phyloP scores from a whole-genome alignment of 2,888 invertebrate species.

The Eilema sororculum region DNA sequence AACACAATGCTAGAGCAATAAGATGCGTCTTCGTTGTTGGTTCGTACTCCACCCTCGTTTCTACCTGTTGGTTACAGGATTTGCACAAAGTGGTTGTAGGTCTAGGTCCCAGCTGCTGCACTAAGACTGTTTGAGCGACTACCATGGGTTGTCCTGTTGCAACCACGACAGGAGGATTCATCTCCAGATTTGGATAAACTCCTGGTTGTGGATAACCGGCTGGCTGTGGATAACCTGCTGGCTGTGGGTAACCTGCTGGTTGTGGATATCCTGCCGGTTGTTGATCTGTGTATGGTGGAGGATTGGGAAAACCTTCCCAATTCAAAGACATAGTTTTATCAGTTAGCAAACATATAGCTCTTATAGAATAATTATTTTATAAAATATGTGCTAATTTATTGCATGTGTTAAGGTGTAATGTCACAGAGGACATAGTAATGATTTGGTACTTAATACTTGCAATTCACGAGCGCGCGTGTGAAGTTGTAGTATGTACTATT shows the following conservation, averaged over 20 bases:
- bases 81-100: constrained; percentile 70
- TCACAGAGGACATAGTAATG: no score
- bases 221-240: not conserved
- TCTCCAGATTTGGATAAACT: no score
- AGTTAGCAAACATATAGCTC: not conserved
- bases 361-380: not conserved
- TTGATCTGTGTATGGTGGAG: constrained; percentile 1
- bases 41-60: constrained; percentile 73
- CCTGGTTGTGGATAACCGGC: not conserved
- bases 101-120: constrained; percentile 59
- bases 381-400: not conserved
- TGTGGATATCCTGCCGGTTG: no score
- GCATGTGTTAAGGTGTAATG: not conserved
- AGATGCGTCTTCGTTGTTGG: constrained; percentile 84
- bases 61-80: constrained; percentile 76
- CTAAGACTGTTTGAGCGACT: constrained; percentile 23
- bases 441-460: no score
- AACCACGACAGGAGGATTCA: not conserved
- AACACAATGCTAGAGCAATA: constrained; percentile 81
- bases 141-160: not conserved
- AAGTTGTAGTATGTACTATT: no score
- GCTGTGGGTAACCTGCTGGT: not conserved
- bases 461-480: no score
- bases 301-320: not conserved
- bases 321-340: not conserved